Base-by-base conservation (phyloP, 1,140 invertebrate genomes). In the Zelostemma sp. region DNA sequence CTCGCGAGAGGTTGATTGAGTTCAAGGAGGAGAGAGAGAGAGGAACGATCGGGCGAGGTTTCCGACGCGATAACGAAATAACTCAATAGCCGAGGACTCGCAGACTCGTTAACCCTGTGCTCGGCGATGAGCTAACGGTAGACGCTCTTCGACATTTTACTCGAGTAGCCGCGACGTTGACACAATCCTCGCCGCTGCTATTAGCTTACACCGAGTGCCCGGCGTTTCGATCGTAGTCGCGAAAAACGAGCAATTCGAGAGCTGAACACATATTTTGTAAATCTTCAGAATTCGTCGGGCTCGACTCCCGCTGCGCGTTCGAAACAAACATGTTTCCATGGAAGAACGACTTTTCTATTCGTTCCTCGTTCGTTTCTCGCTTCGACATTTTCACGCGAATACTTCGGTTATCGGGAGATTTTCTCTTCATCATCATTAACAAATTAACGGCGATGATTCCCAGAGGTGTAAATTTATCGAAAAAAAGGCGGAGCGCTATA, bases 1-100 rank as follows among this genome's bases (percentile, higher is more conserved):
- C 56, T 53, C 56, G 71, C 64, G 55, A 68, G 67, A 72, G 69
- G 66, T 71, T 73, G 70, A 77, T 76, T 70, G 67, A 75, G 67
- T 74, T 76, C 70, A 71, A 74, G 64, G 53, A 68, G 69, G 49
- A 60, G 53, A 68, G 67, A 16, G 41, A 14, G 16, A 43, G 41
- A 43, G 17, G 41, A 17, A 25, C 48, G 60, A 53, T 66, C 50
- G 45, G 41, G 54, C 50, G 56, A 61, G 56, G 56, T 57, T 68
- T 40, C 59, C 43, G 63, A 54, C 54, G 63, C 40, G 72, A 74
- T 70, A 68, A 54, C 60, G 53, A 72, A 73, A 76, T 54, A 68
- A 72, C 58, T 76, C 69, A 76, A 72, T 74, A 69, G 68, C 56
- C 56, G 61, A 63, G 53, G 59, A 69, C 62, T 68, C 54, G 35